These are phyloP conservation scores for Synodontis membranacea DNA, from an alignment of 2,113 vertebrate genomes.

Conservation along the genomic window DNA sequence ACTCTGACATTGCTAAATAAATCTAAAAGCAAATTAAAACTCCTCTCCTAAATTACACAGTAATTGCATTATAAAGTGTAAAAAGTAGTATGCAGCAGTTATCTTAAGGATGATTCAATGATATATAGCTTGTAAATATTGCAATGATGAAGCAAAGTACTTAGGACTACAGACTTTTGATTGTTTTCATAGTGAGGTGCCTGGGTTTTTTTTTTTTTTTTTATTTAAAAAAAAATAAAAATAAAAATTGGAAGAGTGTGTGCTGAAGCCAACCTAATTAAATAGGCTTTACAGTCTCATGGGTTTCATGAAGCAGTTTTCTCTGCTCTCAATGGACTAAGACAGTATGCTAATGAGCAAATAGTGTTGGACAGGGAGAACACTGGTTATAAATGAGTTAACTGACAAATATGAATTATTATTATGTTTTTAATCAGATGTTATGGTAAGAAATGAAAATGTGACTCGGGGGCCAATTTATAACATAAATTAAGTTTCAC, in stretches of 20 bases:
- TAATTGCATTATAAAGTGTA: constrained; percentile 34
- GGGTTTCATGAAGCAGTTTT: constrained; percentile 20
- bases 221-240: constrained; percentile 33
- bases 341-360: neutral
- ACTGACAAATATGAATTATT: neutral
- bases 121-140: constrained; percentile 29
- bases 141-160: constrained; percentile 62
- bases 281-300: constrained; percentile 18
- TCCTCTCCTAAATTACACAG: constrained; percentile 39
- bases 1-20: neutral
- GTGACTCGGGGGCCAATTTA: neutral
- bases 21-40: constrained; percentile 11
- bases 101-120: constrained; percentile 17
- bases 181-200: constrained; percentile 30
- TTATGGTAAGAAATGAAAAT: neutral
- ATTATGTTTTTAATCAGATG: neutral
- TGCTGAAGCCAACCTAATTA: constrained; percentile 43
- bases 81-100: constrained; percentile 19
- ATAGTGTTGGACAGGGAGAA: neutral
- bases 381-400: constrained; percentile 20
- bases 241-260: constrained; percentile 34
- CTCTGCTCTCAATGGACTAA: neutral
- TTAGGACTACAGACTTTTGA: constrained; percentile 57
- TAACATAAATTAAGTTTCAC: neutral
- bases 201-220: constrained; percentile 23